Conservation (phyloP, 2,113 vertebrate genomes). For the Leptobrachium leishanense region DNA sequence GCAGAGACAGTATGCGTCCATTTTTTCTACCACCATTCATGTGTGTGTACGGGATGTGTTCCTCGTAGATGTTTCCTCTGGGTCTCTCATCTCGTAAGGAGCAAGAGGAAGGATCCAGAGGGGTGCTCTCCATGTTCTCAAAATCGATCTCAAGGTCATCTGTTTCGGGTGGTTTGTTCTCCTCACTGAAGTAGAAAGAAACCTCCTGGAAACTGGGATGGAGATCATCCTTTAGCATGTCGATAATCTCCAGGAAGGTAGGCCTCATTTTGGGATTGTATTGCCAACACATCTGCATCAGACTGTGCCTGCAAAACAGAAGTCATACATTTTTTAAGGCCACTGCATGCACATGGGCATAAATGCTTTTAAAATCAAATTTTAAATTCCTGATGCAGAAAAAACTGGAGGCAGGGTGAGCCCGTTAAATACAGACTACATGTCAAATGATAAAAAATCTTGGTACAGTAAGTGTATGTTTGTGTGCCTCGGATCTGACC, state of each 20-base stretch:
- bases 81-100: slow-evolving; percentile 84
- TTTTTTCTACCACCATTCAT: slow-evolving; percentile 98
- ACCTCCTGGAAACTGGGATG: slow-evolving; percentile 88
- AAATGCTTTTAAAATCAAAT: no score
- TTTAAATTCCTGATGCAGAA: no score
- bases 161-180: slow-evolving; percentile 89
- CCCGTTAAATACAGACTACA: no score
- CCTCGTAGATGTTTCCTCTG: slow-evolving; percentile 83
- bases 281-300: slow-evolving; percentile 98
- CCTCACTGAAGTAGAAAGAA: slow-evolving; percentile 97
- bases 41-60: slow-evolving; percentile 91
- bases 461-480: no score
- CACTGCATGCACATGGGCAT: no score
- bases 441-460: no score
- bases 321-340: no score
- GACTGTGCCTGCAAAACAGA: slow-evolving; percentile 71
- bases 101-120: slow-evolving; percentile 88
- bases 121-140: slow-evolving; percentile 98
- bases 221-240: slow-evolving; percentile 91
- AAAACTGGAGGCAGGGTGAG: no score
- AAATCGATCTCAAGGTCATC: slow-evolving; percentile 96
- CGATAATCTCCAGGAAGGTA: slow-evolving; percentile 90
- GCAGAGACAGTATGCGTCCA: slow-evolving; percentile 86
- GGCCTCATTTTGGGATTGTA: slow-evolving; percentile 98
- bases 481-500: background rate